phyloP scores from a whole-genome alignment of 2,888 invertebrate species.

The Brenthis daphne region DNA sequence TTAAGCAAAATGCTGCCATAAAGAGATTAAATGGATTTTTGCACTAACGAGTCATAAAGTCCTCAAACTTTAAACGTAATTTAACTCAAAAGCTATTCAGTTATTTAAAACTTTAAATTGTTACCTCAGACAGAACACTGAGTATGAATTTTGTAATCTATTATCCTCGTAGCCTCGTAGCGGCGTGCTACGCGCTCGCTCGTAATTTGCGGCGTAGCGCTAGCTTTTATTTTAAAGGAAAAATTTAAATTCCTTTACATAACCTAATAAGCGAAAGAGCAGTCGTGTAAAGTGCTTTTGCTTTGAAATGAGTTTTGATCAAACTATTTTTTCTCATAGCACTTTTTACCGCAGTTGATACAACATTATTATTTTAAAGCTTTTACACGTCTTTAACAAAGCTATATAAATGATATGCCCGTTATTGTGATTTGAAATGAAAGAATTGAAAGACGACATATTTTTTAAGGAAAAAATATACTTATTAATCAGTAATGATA shows the following conservation, averaged over 20 bases:
- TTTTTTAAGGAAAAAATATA: no score
- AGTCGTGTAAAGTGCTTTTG: slow-evolving; percentile 15
- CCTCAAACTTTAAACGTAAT: slow-evolving; percentile 4
- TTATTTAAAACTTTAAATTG: slow-evolving; percentile 8
- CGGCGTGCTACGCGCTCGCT: slow-evolving; percentile 2
- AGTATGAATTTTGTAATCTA: slow-evolving; percentile 21
- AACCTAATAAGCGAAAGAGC: slow-evolving; percentile 10
- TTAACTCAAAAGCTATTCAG: slow-evolving; percentile 3
- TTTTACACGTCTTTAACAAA: background rate
- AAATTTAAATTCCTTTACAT: slow-evolving; percentile 15
- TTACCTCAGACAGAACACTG: slow-evolving; percentile 11
- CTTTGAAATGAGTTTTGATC: slow-evolving; percentile 4
- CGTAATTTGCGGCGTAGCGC: slow-evolving; percentile 3
- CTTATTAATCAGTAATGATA: no score
- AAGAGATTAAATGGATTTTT: slow-evolving; percentile 10
- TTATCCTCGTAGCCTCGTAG: slow-evolving; percentile 13
- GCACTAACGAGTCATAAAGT: background rate
- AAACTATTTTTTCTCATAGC: background rate
- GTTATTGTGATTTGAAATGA: no score
- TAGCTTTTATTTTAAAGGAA: slow-evolving; percentile 11
- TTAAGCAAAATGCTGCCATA: slow-evolving; percentile 1
- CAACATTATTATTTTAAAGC: background rate
- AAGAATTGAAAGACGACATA: no score
- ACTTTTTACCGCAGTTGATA: background rate
- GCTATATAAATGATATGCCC: no score